Evolutionary conservation across 2,888 invertebrate genomes (phyloP).

Genomic region (Dryadula phaetusa): DNA sequence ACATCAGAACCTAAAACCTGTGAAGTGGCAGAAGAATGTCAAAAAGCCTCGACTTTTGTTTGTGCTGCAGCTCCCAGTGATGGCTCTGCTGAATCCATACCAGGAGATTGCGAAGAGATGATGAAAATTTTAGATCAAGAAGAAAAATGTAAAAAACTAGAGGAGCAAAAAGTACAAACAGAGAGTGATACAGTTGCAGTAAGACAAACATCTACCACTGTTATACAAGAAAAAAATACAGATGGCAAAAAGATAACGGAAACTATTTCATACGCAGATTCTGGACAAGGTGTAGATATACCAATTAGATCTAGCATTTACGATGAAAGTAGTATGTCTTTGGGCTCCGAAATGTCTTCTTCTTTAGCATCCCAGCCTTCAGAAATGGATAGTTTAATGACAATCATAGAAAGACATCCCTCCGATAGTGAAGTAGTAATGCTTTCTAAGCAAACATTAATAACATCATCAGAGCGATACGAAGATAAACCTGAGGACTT

Average conservation of each 20-base stretch:
- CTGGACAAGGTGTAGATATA: conserved; percentile 77
- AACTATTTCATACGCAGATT: conserved; percentile 70
- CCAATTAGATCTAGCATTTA: conserved; percentile 65
- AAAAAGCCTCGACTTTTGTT: conserved; percentile 71
- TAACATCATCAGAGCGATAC: conserved; percentile 55
- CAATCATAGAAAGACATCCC: conserved; percentile 71
- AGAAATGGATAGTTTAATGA: conserved; percentile 79
- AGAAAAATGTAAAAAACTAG: conserved; percentile 66
- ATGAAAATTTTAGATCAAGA: conserved; percentile 84
- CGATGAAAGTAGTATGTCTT: conserved; percentile 73
- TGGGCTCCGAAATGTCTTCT: conserved; percentile 81
- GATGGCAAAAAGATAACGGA: conserved; percentile 81
- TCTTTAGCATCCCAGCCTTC: conserved; percentile 81
- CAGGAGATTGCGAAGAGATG: conserved; percentile 86
- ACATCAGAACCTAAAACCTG: conserved; percentile 52
- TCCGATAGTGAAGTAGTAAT: conserved; percentile 79
- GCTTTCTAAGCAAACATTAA: conserved; percentile 67
- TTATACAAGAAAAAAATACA: conserved; percentile 76
- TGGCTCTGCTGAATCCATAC: conserved; percentile 79
- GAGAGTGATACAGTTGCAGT: conserved; percentile 73
- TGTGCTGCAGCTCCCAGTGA: conserved; percentile 79
- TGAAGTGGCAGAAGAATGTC: conserved; percentile 73
- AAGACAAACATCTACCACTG: conserved; percentile 70
- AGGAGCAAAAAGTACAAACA: conserved; percentile 52
- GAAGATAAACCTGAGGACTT: conserved; percentile 74